A percentile compares a stretch with the other conserved stretches of the same genome.
Conservation (phyloP, 2,888 invertebrate species). For the Chesias legatella region DNA sequence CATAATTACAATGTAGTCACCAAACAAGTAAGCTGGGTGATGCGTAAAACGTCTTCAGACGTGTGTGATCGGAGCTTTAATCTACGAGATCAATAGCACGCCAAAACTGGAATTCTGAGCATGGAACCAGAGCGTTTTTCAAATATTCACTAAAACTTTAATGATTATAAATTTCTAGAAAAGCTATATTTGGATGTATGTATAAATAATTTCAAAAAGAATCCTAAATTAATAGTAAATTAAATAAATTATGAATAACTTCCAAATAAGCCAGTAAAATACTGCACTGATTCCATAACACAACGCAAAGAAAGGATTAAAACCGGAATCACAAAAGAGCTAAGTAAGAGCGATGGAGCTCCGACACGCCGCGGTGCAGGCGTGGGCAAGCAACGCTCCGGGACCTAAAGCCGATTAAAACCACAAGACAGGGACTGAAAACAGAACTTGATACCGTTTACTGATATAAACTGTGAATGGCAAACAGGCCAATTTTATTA, state of each 20-base stretch:
- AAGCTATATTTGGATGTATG: too few relatives aligned
- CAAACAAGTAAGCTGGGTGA: conserved; percentile 39
- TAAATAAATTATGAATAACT: background rate
- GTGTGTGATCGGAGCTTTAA: conserved; percentile 12
- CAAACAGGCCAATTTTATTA: too few relatives aligned
- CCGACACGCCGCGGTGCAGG: conserved; percentile 31
- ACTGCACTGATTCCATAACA: conserved; percentile 22
- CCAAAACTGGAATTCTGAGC: conserved; percentile 23
- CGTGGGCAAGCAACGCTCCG: conserved; percentile 39
- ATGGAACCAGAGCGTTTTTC: conserved; percentile 14
- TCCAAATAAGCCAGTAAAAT: background rate
- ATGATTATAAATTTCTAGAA: too few relatives aligned
- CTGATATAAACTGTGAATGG: conserved; percentile 22
- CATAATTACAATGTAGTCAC: conserved; percentile 31
- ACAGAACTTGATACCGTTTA: conserved; percentile 18
- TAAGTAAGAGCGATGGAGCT: conserved; percentile 35
- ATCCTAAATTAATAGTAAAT: conserved; percentile 1
- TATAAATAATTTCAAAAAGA: too few relatives aligned
- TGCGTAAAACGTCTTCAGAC: conserved; percentile 20
- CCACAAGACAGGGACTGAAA: conserved; percentile 33
- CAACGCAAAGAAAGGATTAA: conserved; percentile 24
- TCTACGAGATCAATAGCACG: conserved; percentile 36
- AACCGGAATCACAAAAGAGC: conserved; percentile 27
- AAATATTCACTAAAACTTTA: background rate
- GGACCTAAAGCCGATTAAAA: conserved; percentile 30